Evolutionary conservation across 2,797 vertebrate genomes (phyloP).

Genomic region (Mus spretus): DNA sequence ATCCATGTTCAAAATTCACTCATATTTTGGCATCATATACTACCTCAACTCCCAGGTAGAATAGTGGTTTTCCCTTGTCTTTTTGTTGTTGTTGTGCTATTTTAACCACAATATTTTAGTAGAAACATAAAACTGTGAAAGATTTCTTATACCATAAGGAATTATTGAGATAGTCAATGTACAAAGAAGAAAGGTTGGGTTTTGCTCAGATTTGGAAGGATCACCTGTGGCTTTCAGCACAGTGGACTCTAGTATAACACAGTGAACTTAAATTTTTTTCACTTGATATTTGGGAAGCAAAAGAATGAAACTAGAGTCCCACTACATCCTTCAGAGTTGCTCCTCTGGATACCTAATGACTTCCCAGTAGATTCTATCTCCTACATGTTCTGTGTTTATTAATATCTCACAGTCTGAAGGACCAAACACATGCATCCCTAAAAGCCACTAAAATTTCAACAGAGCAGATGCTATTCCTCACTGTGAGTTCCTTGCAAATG

Average conservation of each 20-base stretch:
- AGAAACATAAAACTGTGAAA: not conserved
- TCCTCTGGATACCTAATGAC: not conserved
- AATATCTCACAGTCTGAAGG: too few species aligned
- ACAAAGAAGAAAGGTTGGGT: not conserved
- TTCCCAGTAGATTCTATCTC: not conserved
- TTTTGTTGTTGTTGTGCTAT: not conserved
- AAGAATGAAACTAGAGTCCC: not conserved
- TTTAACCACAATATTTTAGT: not conserved
- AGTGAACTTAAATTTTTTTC: not conserved
- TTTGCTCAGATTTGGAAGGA: not conserved
- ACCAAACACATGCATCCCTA: not conserved
- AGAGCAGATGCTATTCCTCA: not conserved
- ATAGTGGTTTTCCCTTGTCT: not conserved
- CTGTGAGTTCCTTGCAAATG: not conserved
- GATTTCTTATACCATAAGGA: not conserved
- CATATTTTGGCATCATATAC: not conserved
- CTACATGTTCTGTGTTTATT: not conserved
- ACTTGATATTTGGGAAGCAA: not conserved
- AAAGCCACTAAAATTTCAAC: not conserved
- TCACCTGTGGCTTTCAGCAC: not conserved
- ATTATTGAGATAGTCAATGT: not conserved
- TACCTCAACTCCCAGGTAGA: not conserved
- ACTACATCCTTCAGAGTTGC: not conserved
- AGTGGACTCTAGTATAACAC: not conserved
- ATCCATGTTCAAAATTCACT: not conserved